These are phyloP conservation scores for Oreamnos americanus DNA, from an alignment of 2,113 vertebrate genomes.

Conservation along the genomic window DNA sequence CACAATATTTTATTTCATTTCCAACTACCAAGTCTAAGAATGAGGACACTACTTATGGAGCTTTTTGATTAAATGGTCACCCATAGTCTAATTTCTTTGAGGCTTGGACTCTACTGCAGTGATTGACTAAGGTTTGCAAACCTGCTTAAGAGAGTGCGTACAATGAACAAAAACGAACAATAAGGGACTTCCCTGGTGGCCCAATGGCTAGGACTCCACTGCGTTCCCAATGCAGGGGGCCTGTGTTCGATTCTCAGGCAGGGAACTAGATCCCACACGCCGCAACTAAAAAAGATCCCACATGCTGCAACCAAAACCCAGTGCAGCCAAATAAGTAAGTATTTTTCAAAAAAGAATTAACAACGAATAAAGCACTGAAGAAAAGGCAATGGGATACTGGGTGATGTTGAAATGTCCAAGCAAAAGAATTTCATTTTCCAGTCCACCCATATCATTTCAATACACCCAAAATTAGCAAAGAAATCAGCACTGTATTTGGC, in stretches of 20 bases:
- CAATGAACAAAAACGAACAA: not conserved
- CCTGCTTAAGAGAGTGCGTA: not conserved
- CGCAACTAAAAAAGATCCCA: not conserved
- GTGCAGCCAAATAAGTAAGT: not conserved
- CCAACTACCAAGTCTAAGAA: not conserved
- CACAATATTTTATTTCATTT: not conserved
- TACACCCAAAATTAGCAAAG: not conserved
- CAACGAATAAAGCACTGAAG: not conserved
- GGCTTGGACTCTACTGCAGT: not conserved
- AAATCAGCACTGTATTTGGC: not conserved
- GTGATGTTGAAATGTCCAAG: not conserved
- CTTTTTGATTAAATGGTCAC: not conserved
- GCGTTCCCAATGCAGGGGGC: not conserved
- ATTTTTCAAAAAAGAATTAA: not conserved
- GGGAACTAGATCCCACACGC: not conserved
- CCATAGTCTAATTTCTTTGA: not conserved
- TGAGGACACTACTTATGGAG: not conserved
- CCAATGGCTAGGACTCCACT: not conserved
- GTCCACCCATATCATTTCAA: not conserved
- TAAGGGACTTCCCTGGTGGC: not conserved
- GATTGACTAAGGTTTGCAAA: not conserved
- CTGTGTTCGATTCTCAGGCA: not conserved
- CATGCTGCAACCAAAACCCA: not conserved
- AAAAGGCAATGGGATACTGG: not conserved
- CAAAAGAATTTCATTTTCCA: not conserved